Evolutionary conservation across 2,113 vertebrate genomes (phyloP).

Genomic region (Anarrhichthys ocellatus): DNA sequence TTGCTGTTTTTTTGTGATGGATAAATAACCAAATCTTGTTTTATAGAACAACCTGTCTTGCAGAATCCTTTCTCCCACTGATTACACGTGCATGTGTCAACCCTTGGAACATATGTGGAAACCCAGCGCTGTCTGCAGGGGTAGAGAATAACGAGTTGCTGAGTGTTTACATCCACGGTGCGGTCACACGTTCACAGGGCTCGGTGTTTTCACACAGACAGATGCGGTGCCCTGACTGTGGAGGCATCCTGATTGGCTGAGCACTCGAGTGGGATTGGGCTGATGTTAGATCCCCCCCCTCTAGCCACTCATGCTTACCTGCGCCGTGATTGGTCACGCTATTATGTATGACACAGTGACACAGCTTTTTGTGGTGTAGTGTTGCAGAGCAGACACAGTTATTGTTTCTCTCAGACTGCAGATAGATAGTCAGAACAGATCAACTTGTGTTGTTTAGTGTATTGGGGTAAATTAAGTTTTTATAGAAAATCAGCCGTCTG

Average conservation of each 20-base stretch:
- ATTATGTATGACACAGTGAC: constrained; percentile 76
- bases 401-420: constrained; percentile 3
- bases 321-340: constrained; percentile 63
- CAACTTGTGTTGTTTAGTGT: not conserved
- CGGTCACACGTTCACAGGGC: constrained; percentile 15
- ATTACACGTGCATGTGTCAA: not conserved
- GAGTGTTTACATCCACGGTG: constrained; percentile 25
- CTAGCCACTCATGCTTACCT: constrained; percentile 50
- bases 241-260: constrained; percentile 53
- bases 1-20: not conserved
- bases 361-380: constrained; percentile 62
- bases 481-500: not conserved
- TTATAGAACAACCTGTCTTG: constrained; percentile 1
- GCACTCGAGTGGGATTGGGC: constrained; percentile 46
- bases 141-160: constrained; percentile 15
- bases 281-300: constrained; percentile 1
- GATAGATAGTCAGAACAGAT: not conserved
- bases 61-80: not conserved
- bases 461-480: not conserved
- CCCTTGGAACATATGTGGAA: not conserved
- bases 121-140: constrained; percentile 14
- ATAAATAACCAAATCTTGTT: not conserved
- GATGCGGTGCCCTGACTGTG: constrained; percentile 3
- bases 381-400: constrained; percentile 4
- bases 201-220: constrained; percentile 18